Evolutionary conservation across 2,888 invertebrate species (phyloP), one percentile per base, ranked within the genome.

Genomic region (Osmoderma eremita): DNA sequence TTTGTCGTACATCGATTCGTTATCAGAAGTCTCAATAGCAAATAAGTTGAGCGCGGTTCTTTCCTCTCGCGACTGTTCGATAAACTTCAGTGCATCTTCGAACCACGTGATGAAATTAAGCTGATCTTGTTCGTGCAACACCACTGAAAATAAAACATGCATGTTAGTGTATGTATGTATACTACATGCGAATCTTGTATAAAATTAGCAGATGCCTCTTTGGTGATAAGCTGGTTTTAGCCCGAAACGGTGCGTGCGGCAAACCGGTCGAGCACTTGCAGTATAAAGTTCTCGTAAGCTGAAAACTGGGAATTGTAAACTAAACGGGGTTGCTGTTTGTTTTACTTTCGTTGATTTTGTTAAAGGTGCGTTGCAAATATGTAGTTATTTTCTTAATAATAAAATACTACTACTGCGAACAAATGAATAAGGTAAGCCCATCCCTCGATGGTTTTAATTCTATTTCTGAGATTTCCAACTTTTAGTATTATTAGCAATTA

Each of bases 71-170:
- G 65, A 61, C 20, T 50, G 24, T 1, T 71, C 69, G 38, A 64
- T 65, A 53, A 67, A 63, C 62, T 65, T 72, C 18, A 76, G 58
- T 12, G 68, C 69, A 39, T 75, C 72, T 63, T 78, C 73, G 38
- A 80, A 74, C 76, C 78, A 77, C 64, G 75, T 69, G 2, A 73
- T 65, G 13, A 76, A 69, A 22, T 70, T 48, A 36, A 75, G 71
- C 73, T 82, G 82, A 4, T 76, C 77, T 24, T 71, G 70, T 69
- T 81, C 79, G 58, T 75, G 75, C 4, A 81, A 65, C 18, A 80
- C 62, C 50, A 79, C 81, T 81, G 73, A 20, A 76, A 76, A 67
- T 72, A 71, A 61, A 67, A 53, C 58, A 45, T 30, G 10, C 6
- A 30, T 30, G 6, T 61, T 45, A 18, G 18, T 17, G 8, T 20